Conservation (phyloP, 53 echinoderm and acorn worm species). For the Crossaster papposus region DNA sequence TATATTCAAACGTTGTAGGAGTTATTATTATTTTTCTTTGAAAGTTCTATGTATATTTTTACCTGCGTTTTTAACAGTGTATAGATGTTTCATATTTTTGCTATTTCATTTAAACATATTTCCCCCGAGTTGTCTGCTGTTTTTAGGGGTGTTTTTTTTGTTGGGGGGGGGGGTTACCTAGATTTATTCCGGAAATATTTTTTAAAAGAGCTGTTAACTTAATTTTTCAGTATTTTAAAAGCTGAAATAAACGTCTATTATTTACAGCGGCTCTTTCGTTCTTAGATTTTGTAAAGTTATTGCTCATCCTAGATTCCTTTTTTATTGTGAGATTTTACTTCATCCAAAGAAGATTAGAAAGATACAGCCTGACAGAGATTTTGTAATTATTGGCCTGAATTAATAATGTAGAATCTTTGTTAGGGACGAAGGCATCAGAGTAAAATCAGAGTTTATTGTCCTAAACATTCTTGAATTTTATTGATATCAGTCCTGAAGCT, state of each 20-base stretch:
- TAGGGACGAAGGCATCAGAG: no score
- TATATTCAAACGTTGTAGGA: constrained; percentile 28
- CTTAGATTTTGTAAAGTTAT: neutral
- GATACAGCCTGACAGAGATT: neutral
- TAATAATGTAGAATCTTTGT: no score
- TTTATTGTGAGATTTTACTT: neutral
- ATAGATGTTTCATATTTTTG: constrained; percentile 49
- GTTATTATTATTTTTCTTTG: constrained; percentile 47
- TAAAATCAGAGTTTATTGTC: no score
- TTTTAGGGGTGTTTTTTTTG: neutral
- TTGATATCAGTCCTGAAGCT: neutral
- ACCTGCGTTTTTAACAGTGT: constrained; percentile 42
- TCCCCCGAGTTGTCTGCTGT: neutral
- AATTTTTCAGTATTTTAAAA: constrained; percentile 23
- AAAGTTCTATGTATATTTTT: constrained; percentile 49
- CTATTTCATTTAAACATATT: constrained; percentile 27
- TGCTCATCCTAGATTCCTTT: neutral
- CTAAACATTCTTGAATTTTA: no score
- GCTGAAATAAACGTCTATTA: constrained; percentile 7
- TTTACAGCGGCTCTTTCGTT: neutral
- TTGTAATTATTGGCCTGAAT: no score
- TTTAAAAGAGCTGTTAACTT: neutral
- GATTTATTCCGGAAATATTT: neutral
- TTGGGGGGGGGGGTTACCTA: no score
- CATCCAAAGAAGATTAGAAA: neutral